Evolutionary conservation across 2,113 vertebrate genomes (phyloP).

Genomic region (Chloebia gouldiae): DNA sequence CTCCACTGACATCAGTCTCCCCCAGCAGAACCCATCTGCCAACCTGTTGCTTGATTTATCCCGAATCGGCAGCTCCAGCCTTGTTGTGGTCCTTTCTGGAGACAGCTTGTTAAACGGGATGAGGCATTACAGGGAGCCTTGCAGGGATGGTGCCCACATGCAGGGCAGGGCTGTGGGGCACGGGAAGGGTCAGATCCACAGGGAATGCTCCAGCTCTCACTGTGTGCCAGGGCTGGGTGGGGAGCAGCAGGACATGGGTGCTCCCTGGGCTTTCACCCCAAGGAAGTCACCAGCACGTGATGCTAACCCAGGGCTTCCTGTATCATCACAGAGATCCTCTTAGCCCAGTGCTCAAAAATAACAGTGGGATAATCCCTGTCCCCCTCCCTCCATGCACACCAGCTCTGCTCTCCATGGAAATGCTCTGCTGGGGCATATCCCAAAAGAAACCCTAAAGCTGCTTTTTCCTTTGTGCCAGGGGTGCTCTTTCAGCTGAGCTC

Average conservation of each 20-base stretch:
- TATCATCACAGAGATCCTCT: background rate
- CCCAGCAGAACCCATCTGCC: background rate
- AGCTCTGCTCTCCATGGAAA: background rate
- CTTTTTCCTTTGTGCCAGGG: background rate
- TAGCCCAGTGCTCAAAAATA: conserved; percentile 56
- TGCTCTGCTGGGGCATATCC: background rate
- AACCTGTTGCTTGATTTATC: background rate
- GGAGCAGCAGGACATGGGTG: background rate
- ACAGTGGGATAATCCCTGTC: background rate
- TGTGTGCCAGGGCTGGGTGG: background rate
- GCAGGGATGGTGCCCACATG: accelerated
- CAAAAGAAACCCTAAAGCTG: background rate
- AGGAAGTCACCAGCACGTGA: background rate
- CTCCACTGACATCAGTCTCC: background rate
- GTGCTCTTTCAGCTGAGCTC: background rate
- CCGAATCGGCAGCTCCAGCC: accelerated
- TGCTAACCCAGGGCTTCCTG: background rate
- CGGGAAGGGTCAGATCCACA: accelerated
- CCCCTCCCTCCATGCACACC: accelerated
- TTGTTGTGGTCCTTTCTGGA: background rate
- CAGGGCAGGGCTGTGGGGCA: background rate
- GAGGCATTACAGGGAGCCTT: background rate
- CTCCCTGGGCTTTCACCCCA: background rate
- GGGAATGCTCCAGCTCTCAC: background rate
- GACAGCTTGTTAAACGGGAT: background rate